phyloP scores from a whole-genome alignment of 2,797 vertebrate species.

The Psittacula derbiana region DNA sequence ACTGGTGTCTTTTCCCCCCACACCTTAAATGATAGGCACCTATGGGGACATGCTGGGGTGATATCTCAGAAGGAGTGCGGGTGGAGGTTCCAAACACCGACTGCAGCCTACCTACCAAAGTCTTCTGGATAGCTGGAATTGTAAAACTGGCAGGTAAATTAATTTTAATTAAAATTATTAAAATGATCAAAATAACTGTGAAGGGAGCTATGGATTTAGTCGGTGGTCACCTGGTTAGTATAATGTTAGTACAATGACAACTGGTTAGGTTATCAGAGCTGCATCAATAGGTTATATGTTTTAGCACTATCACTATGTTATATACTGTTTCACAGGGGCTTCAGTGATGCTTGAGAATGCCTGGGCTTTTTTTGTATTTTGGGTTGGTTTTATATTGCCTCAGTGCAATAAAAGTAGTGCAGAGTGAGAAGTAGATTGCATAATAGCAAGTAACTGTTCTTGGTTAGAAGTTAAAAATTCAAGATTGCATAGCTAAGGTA shows the following conservation, averaged over 20 bases:
- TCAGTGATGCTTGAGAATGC: background rate
- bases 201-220: background rate
- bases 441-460: background rate
- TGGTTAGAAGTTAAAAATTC: background rate
- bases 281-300: background rate
- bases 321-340: background rate
- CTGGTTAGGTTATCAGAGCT: background rate
- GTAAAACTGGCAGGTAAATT: slow-evolving; percentile 91
- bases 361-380: background rate
- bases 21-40: slow-evolving; percentile 82
- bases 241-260: background rate
- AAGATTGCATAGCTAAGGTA: background rate
- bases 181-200: background rate
- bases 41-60: slow-evolving; percentile 92
- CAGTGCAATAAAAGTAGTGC: background rate
- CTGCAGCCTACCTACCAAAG: slow-evolving; percentile 89
- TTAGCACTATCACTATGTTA: background rate
- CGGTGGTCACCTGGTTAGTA: background rate
- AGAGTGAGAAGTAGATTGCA: background rate
- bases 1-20: background rate
- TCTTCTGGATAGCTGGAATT: slow-evolving; percentile 97
- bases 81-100: slow-evolving; percentile 94
- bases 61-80: slow-evolving; percentile 90
- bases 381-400: background rate
- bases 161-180: background rate